These are phyloP conservation scores for Discoglossus pictus DNA, from an alignment of 2,797 vertebrate genomes.

Conservation along the genomic window DNA sequence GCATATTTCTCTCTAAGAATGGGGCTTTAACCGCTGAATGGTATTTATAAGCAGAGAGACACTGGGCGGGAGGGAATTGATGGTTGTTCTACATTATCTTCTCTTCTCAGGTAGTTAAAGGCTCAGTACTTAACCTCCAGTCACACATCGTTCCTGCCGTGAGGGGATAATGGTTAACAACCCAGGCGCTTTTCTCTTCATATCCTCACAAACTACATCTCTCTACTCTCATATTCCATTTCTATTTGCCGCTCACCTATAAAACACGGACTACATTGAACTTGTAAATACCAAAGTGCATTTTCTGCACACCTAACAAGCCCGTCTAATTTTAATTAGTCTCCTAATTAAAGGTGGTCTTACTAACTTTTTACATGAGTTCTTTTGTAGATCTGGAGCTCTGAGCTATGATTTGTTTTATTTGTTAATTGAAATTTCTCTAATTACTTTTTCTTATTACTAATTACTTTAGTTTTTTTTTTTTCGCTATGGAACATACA, in stretches of 20 bases:
- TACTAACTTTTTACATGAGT: too few species aligned
- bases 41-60: conserved; percentile 10
- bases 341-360: conserved; percentile 1
- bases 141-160: background rate
- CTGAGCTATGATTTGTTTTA: too few species aligned
- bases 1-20: conserved; percentile 30
- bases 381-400: too few species aligned
- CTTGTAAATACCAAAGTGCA: too few species aligned
- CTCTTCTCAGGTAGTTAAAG: conserved; percentile 13
- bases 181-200: background rate
- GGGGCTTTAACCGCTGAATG: conserved; percentile 13
- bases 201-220: background rate
- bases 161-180: conserved; percentile 14
- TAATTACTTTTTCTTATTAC: too few species aligned
- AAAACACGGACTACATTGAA: too few species aligned
- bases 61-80: background rate
- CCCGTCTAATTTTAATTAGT: conserved; percentile 1
- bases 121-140: conserved; percentile 6
- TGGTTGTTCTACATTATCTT: conserved; percentile 21
- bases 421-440: too few species aligned
- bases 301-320: background rate
- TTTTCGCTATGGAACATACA: too few species aligned
- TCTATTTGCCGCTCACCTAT: too few species aligned
- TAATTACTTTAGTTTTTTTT: too few species aligned
- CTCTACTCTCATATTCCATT: too few species aligned